A percentile compares a stretch with the other conserved stretches of the same genome.
These are phyloP conservation scores for Drosophila miranda DNA, from an alignment of 1,140 invertebrate genomes.

Conservation along the genomic window DNA sequence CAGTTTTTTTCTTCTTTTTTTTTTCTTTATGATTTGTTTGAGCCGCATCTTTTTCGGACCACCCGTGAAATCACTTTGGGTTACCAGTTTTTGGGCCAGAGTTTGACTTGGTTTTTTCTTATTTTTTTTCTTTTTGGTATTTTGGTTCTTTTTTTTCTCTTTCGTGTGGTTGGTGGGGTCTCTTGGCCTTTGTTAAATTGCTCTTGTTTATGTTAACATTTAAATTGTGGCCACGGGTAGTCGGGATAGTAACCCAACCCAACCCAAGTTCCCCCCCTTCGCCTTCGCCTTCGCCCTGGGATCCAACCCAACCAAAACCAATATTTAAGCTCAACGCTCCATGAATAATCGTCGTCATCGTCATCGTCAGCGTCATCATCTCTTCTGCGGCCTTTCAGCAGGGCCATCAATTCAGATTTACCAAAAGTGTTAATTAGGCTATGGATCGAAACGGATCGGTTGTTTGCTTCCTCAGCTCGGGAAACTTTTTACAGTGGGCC, in stretches of 20 bases:
- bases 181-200: conserved; percentile 76
- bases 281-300: too few relatives aligned
- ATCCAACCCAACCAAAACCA: conserved; percentile 68
- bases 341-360: conserved; percentile 69
- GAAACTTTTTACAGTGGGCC: conserved; percentile 29
- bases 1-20: conserved; percentile 25
- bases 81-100: conserved; percentile 54
- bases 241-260: conserved; percentile 34
- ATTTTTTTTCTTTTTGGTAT: not conserved
- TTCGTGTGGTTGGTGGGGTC: conserved; percentile 17
- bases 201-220: conserved; percentile 82
- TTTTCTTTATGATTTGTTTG: conserved; percentile 78
- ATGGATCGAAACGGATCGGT: conserved; percentile 9
- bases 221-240: conserved; percentile 81
- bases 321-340: conserved; percentile 77
- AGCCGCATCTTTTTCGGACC: conserved; percentile 76
- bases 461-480: conserved; percentile 31
- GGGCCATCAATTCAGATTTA: conserved; percentile 78
- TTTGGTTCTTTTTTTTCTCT: conserved; percentile 6
- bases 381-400: conserved; percentile 66
- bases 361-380: conserved; percentile 48
- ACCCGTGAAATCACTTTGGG: conserved; percentile 79
- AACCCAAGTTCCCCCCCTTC: not conserved
- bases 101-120: conserved; percentile 24
- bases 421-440: conserved; percentile 78